Evolutionary conservation across 2,797 vertebrate genomes (phyloP).

Genomic region (Phyllotis vaccarum): DNA sequence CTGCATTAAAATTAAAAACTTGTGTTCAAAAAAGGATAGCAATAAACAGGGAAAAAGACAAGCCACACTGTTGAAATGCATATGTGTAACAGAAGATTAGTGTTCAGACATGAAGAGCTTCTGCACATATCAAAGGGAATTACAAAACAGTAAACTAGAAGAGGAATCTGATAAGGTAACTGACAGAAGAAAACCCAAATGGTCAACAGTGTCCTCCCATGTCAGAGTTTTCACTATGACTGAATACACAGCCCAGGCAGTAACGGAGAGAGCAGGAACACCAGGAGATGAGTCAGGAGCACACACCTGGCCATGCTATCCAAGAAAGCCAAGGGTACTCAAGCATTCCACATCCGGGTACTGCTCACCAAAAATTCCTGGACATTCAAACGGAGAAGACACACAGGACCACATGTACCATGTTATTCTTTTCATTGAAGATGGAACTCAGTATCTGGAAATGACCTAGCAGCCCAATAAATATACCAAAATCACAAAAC

Average conservation of each 20-base stretch:
- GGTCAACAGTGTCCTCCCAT: neutral
- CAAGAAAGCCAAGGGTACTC: neutral
- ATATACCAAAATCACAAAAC: neutral
- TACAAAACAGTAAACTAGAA: constrained; percentile 52
- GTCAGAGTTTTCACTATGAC: neutral
- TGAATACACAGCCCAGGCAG: neutral
- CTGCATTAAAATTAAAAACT: constrained; percentile 66
- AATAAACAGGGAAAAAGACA: constrained; percentile 63
- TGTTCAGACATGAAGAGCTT: constrained; percentile 31
- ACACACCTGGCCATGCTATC: rapidly evolving
- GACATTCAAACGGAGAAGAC: neutral
- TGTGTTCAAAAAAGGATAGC: constrained; percentile 28
- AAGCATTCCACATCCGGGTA: neutral
- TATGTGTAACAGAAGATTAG: constrained; percentile 35
- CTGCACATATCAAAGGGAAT: constrained; percentile 47
- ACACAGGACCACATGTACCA: neutral
- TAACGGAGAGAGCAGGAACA: neutral
- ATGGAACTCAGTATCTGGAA: neutral
- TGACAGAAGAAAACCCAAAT: constrained; percentile 27
- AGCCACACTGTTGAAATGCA: constrained; percentile 40
- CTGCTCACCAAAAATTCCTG: neutral
- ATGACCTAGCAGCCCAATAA: neutral
- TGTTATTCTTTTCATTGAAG: neutral
- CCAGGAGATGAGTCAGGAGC: neutral
- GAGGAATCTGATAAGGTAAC: neutral